Conservation (phyloP, 2,797 vertebrate species). For the Hydrolagus colliei region DNA sequence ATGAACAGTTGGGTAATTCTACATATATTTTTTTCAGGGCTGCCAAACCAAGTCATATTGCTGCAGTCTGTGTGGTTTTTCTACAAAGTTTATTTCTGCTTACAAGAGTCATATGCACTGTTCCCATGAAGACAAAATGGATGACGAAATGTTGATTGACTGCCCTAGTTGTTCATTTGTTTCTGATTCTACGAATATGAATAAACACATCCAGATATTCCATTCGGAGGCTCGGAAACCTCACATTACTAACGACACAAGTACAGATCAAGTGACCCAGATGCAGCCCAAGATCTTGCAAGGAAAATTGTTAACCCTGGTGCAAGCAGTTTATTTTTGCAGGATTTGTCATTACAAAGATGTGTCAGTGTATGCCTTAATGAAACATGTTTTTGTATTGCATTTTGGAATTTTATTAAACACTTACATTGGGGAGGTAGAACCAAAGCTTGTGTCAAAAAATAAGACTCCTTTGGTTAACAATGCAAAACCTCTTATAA, state of each 20-base stretch:
- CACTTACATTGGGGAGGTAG: conserved; percentile 69
- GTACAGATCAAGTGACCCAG: neutral
- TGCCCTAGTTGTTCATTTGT: conserved; percentile 81
- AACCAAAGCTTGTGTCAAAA: conserved; percentile 30
- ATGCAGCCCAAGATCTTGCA: conserved; percentile 15
- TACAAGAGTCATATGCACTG: conserved; percentile 80
- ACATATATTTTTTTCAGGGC: conserved; percentile 52
- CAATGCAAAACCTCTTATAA: conserved; percentile 39
- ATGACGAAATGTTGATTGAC: conserved; percentile 70
- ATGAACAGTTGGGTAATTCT: too few relatives aligned
- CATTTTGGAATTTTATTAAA: conserved; percentile 72
- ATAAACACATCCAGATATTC: conserved; percentile 80
- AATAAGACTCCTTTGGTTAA: conserved; percentile 36
- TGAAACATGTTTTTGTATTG: conserved; percentile 86
- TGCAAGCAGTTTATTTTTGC: conserved; percentile 25
- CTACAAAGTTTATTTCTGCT: conserved; percentile 71
- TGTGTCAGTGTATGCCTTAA: conserved; percentile 55
- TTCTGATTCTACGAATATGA: conserved; percentile 69
- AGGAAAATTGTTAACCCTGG: conserved; percentile 18
- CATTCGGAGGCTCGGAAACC: conserved; percentile 56
- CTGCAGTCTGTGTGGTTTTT: conserved; percentile 86
- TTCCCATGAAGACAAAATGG: conserved; percentile 74
- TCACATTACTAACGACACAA: conserved; percentile 34
- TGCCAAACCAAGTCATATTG: conserved; percentile 83
- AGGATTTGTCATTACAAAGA: conserved; percentile 21